Base-by-base conservation (phyloP, 2,797 vertebrate species). In the Melanotaenia maccullochi region DNA sequence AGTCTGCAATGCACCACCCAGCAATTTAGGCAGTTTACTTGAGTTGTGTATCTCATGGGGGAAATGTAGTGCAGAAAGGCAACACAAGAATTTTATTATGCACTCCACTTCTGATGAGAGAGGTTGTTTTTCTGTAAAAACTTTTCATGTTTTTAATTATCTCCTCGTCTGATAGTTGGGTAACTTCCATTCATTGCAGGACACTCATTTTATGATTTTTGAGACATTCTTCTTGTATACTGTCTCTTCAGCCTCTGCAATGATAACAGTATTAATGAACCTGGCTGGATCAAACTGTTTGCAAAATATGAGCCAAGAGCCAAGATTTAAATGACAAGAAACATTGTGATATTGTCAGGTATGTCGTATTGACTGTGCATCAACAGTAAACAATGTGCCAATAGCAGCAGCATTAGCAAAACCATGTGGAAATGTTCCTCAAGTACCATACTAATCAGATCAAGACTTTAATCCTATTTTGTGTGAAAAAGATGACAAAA, bases 71-170 rank as follows among this genome's bases (percentile, higher is more conserved):
- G 40, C 33, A 65, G 33, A 25, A 47, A 47, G 63, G 24, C 44
- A 77, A 81, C 62, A 67, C 51, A 47, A 59, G 33, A 63, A 52
- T 30, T 73, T 25, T 74, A 42, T 67, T 69, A 75, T 69, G 44
- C 70, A 56, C 36, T 73, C 9, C 1, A 54, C 24, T 67, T 68
- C 60, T 64, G 20, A 75, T 71, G 60, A 70, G 38, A 47, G 30
- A 55, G 70, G 38, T 77, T 85, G 55, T 75, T 87, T 33, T 67
- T 76, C 68, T 54, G n/a, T 64, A 64, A 64, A 35, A 38, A 9
- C 24, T 55, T 78, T 42, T 59, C 18, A 42, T 81, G 82, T 83
- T 86, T 85, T 81, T 33, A 77, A 83, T 88, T 54, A 82, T 60
- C 47, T 69, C n/a, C 59, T 75, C 67, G 59, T 36, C 65, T 65